These are phyloP conservation scores for Rhinopomastus cyanomelas DNA, from an alignment of 2,113 vertebrate species.

Conservation along the genomic window DNA sequence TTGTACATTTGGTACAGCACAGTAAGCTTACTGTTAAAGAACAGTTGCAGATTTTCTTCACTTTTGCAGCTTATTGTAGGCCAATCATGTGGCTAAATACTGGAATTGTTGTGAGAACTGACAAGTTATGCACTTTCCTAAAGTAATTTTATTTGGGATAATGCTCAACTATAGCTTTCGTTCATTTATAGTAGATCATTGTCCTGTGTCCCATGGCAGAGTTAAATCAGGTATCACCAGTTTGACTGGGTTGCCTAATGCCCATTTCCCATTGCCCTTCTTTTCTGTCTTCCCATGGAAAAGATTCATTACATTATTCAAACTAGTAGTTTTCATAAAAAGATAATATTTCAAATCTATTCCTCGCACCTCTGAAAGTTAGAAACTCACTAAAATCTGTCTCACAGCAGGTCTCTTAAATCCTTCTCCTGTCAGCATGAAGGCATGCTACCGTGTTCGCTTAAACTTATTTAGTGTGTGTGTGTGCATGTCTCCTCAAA, in stretches of 20 bases:
- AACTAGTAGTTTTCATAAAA: background rate
- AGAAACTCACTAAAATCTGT: background rate
- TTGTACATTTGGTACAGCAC: background rate
- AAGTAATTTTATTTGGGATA: background rate
- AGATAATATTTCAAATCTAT: background rate
- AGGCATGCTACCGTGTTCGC: background rate
- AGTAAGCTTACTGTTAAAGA: background rate
- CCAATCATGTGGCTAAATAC: background rate
- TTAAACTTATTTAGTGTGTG: background rate
- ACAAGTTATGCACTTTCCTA: background rate
- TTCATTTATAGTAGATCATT: background rate
- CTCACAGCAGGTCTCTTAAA: background rate
- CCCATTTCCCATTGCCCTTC: background rate
- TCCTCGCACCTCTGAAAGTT: background rate
- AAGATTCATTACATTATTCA: background rate
- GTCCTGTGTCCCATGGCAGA: background rate
- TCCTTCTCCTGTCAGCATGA: background rate
- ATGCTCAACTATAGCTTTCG: background rate
- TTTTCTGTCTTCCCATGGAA: background rate
- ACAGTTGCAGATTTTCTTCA: background rate
- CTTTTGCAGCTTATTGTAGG: background rate
- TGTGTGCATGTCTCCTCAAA: background rate
- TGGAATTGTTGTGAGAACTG: background rate
- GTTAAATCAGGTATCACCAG: background rate
- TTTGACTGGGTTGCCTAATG: background rate